Evolutionary conservation across 2,888 invertebrate genomes (phyloP), one percentile per base, ranked within the genome.

Genomic region (Caenorhabditis sp.): DNA sequence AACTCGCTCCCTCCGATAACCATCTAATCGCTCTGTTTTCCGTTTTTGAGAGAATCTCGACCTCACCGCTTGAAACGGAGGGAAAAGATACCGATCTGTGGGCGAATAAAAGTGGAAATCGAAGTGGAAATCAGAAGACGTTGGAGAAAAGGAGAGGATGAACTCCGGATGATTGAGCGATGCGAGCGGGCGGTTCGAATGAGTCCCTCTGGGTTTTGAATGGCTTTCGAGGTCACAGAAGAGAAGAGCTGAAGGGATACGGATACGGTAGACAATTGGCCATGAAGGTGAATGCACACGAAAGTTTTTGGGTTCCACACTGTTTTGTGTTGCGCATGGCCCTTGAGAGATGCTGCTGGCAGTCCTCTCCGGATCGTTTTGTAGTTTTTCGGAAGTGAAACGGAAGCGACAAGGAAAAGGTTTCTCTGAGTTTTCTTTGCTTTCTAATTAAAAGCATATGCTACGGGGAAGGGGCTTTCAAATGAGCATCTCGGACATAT

Each of bases 1-100:
- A 65, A 65, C 65, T 56, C 41, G 37, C 26, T 4, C 9, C 30
- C 6, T 15, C 15, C n/a, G 35, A 32, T 52, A 32, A 32, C 22
- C 32, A 32, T 52, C 52, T 35, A 4, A 13, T 48, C 30, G 24
- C 15, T 15, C 24, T 41, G 27, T 26, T 43, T 41, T 37, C n/a
- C 58, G 30, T 53, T 43, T 68, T 68, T 56, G 50, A 22, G 30
- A 65, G 30, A 65, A 20, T 56, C 59, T 70, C 70, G 70, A 70
- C 70, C 70, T 70, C 59, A 70, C 59, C 68, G 68, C 58, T 68
- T 68, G 43, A 43, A 68, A 68, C 58, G 58, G 52, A 48, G 26
- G 13, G 41, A 26, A 30, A 48, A 66, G 70, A 70, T 65, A 65
- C 65, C 65, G 65, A 65, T 65, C 65, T 65, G n/a, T 3, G n/a